Percentiles rank a stretch among this genome's conserved stretches.
Evolutionary conservation across 2,888 invertebrate genomes (phyloP).

Genomic region (Caenorhabditis plicata): DNA sequence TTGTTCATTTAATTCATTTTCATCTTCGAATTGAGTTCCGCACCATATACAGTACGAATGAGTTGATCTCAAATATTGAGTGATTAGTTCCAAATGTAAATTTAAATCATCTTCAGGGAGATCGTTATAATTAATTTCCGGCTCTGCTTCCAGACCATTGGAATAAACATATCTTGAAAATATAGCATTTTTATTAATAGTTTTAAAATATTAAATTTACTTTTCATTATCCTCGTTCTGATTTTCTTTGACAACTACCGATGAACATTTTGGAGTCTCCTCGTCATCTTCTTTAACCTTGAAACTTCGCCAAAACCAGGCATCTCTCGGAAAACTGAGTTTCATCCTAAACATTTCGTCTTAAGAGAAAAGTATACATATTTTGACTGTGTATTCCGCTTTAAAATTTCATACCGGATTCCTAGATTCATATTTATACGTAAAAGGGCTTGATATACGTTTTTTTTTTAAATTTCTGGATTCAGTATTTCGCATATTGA

Average conservation of each 20-base stretch:
- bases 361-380: no score
- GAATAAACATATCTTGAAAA: slow-evolving; percentile 37
- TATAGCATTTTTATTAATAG: neutral
- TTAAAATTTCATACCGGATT: no score
- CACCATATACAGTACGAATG: slow-evolving; percentile 62
- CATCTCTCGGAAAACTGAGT: slow-evolving; percentile 16
- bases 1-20: slow-evolving; percentile 43
- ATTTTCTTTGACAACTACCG: neutral
- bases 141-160: slow-evolving; percentile 46
- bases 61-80: slow-evolving; percentile 37
- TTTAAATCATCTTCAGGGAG: neutral
- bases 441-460: no score
- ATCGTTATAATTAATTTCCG: slow-evolving; percentile 14
- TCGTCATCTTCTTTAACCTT: slow-evolving; percentile 31
- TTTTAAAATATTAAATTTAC: neutral
- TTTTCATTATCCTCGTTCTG: slow-evolving; percentile 12
- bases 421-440: no score
- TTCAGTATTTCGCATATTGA: no score
- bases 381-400: no score
- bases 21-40: slow-evolving; percentile 43
- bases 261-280: slow-evolving; percentile 5
- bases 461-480: no score
- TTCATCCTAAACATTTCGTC: no score
- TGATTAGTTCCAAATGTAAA: slow-evolving; percentile 45
- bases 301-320: slow-evolving; percentile 38